A percentile compares a stretch with the other conserved stretches of the same genome.
Conservation (phyloP, 2,113 vertebrate genomes). For the Prietella phreatophila region DNA sequence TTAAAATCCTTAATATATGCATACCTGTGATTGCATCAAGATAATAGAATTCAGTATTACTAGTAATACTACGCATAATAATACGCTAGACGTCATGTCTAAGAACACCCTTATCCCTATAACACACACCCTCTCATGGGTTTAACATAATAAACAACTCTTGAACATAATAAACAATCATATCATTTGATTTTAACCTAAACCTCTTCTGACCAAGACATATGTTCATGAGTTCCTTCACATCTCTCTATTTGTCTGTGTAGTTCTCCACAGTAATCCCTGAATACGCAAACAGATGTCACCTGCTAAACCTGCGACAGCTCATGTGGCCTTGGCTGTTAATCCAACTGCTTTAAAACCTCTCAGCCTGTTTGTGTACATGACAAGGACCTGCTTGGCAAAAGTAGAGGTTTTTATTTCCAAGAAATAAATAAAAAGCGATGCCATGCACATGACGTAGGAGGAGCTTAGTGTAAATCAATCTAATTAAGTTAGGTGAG, state of each 20-base stretch:
- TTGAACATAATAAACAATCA: neutral
- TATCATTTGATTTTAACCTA: neutral
- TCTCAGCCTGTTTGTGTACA: conserved; percentile 49
- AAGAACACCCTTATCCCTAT: neutral
- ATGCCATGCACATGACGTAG: conserved; percentile 31
- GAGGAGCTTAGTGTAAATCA: conserved; percentile 17
- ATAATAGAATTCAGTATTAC: neutral
- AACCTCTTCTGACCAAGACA: neutral
- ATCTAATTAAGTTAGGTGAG: conserved; percentile 46
- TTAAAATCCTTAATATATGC: neutral
- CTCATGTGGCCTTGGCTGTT: conserved; percentile 49
- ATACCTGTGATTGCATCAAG: neutral
- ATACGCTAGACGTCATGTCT: neutral
- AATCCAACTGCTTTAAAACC: conserved; percentile 60
- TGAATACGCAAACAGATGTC: conserved; percentile 66
- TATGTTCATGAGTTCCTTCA: conserved; percentile 25
- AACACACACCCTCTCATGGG: neutral
- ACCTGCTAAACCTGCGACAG: conserved; percentile 64
- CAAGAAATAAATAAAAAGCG: conserved; percentile 43
- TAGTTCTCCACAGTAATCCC: conserved; percentile 70
- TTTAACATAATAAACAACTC: too few species aligned
- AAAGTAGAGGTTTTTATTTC: conserved; percentile 50
- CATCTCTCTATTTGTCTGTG: conserved; percentile 37
- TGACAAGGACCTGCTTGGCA: conserved; percentile 39
- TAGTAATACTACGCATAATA: neutral